Evolutionary conservation across 2,888 invertebrate genomes (phyloP), one percentile per base, ranked within the genome.

Genomic region (Xylota sylvarum): DNA sequence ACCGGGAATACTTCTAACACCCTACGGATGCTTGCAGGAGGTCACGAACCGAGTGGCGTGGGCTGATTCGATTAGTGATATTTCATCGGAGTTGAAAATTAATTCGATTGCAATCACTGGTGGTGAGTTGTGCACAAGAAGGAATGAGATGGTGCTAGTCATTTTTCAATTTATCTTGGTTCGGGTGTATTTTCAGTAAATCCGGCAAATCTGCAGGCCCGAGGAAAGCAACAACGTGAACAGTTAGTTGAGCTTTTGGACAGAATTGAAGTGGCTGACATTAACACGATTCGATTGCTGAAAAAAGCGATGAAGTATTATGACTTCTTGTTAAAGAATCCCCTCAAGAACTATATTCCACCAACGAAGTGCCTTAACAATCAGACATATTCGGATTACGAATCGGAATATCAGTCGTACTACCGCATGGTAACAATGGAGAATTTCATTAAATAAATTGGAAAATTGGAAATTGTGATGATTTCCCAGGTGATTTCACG

Each of bases 381-480:
- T 87, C 90, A 90, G 88, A 90, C 89, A 12, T 92, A 89, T 88
- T 72, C 88, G 30, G 91, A 91, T 78, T 92, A 91, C 88, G 92
- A 92, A 79, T 82, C 90, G 3, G 92, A 92, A 83, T 92, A 91
- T 67, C 89, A 89, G 78, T 91, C 92, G 88, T 93, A 93, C 92
- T 94, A 94, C 90, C 92, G 92, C 67, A 92, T 92, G 88, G 90
- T 90, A 40, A 90, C 89, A 5, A 88, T 88, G 65, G 90, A 90
- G 2, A 89, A 89, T 48, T 89, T 89, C 4, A 89, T 89, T 14
- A 90, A 90, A 70, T 89, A 83, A 87, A 27, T n/a, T 17, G 9
- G 9, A 9, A 62, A 43, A 43, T 48, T n/a, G 3, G 37, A 67
- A 23, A 19, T 35, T 48, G 23, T 7, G 14, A 52, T 5, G 35